Evolutionary conservation across 2,113 vertebrate genomes (phyloP).

Genomic region (Mionectes macconnelli): DNA sequence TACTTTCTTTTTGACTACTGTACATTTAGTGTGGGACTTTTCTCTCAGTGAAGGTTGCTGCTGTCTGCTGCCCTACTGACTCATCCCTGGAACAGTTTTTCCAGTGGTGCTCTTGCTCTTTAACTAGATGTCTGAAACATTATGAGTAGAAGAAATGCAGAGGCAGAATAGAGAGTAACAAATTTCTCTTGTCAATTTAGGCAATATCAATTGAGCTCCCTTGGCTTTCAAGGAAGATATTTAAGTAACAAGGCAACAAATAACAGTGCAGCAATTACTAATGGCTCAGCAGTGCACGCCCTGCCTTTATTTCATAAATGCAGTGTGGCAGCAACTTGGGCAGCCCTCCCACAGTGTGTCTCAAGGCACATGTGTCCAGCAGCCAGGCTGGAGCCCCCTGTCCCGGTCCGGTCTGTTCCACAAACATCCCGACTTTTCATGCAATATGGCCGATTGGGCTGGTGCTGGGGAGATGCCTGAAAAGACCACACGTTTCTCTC

Average conservation of each 20-base stretch:
- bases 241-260: background rate
- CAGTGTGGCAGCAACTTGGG: background rate
- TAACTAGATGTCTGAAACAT: background rate
- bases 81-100: background rate
- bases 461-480: background rate
- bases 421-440: accelerated
- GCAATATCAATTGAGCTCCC: background rate
- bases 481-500: background rate
- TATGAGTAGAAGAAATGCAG: background rate
- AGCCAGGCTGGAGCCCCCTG: background rate
- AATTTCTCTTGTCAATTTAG: background rate
- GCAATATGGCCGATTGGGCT: background rate
- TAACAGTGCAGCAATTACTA: background rate
- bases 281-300: accelerated
- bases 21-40: background rate
- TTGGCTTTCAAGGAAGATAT: background rate
- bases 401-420: background rate
- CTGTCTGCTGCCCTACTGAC: background rate
- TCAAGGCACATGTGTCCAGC: background rate
- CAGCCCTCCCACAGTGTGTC: accelerated
- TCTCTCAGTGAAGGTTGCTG: background rate
- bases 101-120: background rate
- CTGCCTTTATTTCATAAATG: background rate
- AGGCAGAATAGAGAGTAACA: background rate
- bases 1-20: background rate